These are phyloP conservation scores for Harpagifer antarcticus DNA, from an alignment of 2,797 vertebrate genomes.

Conservation along the genomic window DNA sequence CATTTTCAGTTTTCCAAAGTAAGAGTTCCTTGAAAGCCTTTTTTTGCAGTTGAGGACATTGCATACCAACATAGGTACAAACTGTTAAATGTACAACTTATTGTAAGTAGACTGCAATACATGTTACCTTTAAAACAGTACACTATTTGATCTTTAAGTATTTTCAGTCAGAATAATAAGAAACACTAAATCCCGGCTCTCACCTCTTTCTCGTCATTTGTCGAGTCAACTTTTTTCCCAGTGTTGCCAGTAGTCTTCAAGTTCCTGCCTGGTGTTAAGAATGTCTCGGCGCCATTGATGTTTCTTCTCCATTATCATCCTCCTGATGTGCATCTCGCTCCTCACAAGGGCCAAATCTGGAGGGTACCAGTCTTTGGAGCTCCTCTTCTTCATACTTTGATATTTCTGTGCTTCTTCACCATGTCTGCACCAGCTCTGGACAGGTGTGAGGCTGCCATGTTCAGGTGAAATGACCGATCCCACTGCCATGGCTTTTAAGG, in stretches of 20 bases:
- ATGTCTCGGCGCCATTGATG: neutral
- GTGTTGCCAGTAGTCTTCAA: neutral
- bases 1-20: neutral
- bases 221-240: neutral
- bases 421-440: neutral
- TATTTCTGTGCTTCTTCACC: neutral
- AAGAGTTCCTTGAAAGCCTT: neutral
- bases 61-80: neutral
- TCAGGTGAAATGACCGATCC: slow-evolving; percentile 15
- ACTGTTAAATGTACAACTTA: neutral
- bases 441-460: neutral
- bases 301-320: neutral
- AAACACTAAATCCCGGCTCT: neutral
- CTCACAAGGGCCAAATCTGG: slow-evolving; percentile 44
- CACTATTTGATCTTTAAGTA: neutral
- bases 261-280: neutral
- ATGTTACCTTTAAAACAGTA: neutral
- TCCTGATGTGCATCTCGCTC: slow-evolving; percentile 12
- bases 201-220: slow-evolving; percentile 29
- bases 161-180: neutral
- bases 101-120: neutral
- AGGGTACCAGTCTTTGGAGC: slow-evolving; percentile 62
- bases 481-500: slow-evolving; percentile 40
- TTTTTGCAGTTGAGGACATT: neutral
- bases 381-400: slow-evolving; percentile 31